Conservation (phyloP, 2,888 invertebrate genomes). For the Melanargia galathea region DNA sequence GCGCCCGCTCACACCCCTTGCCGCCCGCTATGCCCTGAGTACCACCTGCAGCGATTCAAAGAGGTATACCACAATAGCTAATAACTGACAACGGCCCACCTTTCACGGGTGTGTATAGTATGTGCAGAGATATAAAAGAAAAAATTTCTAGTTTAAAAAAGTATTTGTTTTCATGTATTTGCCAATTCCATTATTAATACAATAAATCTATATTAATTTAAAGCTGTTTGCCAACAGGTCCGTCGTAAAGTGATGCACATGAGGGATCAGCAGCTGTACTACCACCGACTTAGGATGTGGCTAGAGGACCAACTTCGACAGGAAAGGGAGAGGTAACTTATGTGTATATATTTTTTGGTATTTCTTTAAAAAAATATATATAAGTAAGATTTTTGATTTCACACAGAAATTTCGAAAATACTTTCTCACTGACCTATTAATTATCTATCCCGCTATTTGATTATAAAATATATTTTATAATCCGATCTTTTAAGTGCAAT, state of each 20-base stretch:
- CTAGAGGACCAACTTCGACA: conserved; percentile 67
- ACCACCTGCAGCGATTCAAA: conserved; percentile 69
- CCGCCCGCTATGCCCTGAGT: conserved; percentile 69
- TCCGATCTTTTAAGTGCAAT: neutral
- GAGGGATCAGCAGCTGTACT: conserved; percentile 75
- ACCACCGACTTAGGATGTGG: conserved; percentile 73
- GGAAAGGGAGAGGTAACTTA: conserved; percentile 63
- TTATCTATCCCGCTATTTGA: no score
- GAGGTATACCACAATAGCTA: conserved; percentile 52
- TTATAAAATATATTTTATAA: neutral
- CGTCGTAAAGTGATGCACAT: conserved; percentile 77
- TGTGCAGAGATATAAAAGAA: no score
- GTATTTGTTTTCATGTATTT: no score
- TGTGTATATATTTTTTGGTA: neutral
- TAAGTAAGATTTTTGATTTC: no score
- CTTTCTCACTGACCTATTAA: no score
- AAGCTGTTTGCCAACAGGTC: conserved; percentile 51
- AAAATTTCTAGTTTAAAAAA: no score
- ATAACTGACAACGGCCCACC: neutral
- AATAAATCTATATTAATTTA: neutral
- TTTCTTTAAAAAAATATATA: no score
- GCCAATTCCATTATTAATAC: no score
- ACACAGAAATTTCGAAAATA: no score
- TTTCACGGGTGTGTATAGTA: no score
- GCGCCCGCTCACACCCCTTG: conserved; percentile 56